Percentiles rank a stretch among this genome's conserved stretches.
phyloP scores from a whole-genome alignment of 2,113 vertebrate species.

The Scolopax mira region DNA sequence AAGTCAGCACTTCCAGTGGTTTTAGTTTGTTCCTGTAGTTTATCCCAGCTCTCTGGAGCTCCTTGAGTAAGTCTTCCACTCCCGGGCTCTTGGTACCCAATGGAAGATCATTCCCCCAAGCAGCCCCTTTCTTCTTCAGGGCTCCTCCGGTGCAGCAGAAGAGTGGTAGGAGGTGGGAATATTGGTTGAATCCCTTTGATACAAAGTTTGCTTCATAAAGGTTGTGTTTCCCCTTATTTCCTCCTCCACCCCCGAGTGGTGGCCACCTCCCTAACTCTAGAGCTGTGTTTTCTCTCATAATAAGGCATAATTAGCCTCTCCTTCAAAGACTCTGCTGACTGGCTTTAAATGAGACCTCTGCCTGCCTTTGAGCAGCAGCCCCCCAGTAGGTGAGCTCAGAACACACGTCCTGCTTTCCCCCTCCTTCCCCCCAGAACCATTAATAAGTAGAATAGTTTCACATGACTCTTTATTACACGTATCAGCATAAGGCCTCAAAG shows the following conservation, averaged over 20 bases:
- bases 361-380: background rate
- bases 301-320: background rate
- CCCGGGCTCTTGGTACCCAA: background rate
- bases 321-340: background rate
- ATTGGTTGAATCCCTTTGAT: background rate
- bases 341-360: background rate
- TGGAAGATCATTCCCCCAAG: background rate
- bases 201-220: background rate
- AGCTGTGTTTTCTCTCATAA: background rate
- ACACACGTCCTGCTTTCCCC: background rate
- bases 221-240: background rate
- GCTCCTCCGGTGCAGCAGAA: background rate
- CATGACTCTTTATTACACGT: background rate
- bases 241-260: accelerated
- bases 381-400: background rate
- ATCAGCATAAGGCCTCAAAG: background rate
- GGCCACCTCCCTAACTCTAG: accelerated
- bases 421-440: background rate
- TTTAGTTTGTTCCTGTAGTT: slow-evolving; percentile 2
- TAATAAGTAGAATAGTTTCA: background rate
- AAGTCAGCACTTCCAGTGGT: background rate
- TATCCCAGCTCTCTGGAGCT: background rate
- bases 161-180: background rate
- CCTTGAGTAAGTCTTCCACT: accelerated
- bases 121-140: background rate